Conservation (phyloP, 1,140 invertebrate species). For the Archivesica marissinica region DNA sequence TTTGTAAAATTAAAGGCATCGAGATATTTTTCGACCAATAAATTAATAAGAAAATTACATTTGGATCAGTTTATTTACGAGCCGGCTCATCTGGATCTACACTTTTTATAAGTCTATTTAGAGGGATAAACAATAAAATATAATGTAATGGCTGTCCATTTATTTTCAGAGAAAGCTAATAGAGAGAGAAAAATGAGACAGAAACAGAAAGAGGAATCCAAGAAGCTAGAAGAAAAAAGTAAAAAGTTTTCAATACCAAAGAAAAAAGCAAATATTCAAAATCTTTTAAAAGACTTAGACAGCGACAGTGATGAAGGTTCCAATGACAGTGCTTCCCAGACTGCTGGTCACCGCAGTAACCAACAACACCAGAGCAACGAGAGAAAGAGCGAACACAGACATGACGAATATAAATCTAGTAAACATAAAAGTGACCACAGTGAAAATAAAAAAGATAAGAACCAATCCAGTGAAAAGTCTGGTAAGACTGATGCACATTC, state of each 20-base stretch:
- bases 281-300: constrained; percentile 40
- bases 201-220: neutral
- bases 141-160: no score
- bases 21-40: no score
- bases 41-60: no score
- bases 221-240: neutral
- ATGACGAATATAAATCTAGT: constrained; percentile 31
- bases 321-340: neutral
- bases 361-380: neutral
- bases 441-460: constrained; percentile 45
- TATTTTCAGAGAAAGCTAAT: no score
- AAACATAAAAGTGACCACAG: constrained; percentile 49
- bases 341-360: neutral
- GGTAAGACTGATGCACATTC: neutral
- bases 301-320: constrained; percentile 20
- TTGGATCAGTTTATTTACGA: no score
- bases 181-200: constrained; percentile 20
- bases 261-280: constrained; percentile 22
- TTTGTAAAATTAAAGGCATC: no score
- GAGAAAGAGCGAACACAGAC: neutral
- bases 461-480: neutral
- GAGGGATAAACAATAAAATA: no score
- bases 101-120: no score
- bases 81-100: no score
- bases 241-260: constrained; percentile 41